These are phyloP conservation scores for Drosophila subquinaria DNA, from an alignment of 2,888 invertebrate genomes.

Conservation along the genomic window DNA sequence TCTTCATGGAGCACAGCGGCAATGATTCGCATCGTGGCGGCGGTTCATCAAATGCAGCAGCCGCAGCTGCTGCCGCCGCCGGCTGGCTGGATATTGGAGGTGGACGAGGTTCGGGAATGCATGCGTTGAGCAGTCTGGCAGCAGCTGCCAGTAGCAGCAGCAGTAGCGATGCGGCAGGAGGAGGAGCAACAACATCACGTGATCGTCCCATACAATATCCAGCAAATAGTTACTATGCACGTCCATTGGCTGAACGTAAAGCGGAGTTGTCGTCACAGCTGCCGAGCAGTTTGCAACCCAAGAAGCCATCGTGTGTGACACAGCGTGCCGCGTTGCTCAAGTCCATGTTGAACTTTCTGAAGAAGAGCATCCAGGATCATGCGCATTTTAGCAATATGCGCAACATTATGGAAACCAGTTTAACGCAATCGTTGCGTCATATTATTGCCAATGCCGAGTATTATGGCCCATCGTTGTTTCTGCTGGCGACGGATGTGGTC, in stretches of 20 bases:
- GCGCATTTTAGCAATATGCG: constrained; percentile 93
- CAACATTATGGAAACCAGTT: constrained; percentile 94
- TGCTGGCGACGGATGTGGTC: constrained; percentile 93
- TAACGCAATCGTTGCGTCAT: constrained; percentile 92
- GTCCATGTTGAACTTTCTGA: constrained; percentile 95
- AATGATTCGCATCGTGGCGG: constrained; percentile 1
- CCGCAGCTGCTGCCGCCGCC: constrained; percentile 5
- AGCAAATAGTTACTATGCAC: constrained; percentile 74
- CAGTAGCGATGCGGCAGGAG: background rate
- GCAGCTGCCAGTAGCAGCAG: constrained; percentile 13
- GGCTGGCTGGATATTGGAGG: constrained; percentile 44
- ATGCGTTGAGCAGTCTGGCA: constrained; percentile 26
- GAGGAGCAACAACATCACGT: background rate
- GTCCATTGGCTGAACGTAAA: constrained; percentile 75
- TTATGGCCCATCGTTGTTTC: constrained; percentile 94
- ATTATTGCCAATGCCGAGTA: constrained; percentile 96
- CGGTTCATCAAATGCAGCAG: background rate
- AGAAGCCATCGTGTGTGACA: constrained; percentile 86
- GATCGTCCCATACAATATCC: constrained; percentile 63
- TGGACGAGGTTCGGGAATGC: constrained; percentile 16
- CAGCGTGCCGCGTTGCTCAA: constrained; percentile 94
- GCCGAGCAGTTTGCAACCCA: constrained; percentile 67
- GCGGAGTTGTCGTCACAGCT: constrained; percentile 59
- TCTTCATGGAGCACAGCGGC: constrained; percentile 49
- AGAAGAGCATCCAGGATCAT: constrained; percentile 93